These are phyloP conservation scores for Actinopyga echinites DNA, from an alignment of 53 echinoderm and acorn worm genomes.

Conservation along the genomic window DNA sequence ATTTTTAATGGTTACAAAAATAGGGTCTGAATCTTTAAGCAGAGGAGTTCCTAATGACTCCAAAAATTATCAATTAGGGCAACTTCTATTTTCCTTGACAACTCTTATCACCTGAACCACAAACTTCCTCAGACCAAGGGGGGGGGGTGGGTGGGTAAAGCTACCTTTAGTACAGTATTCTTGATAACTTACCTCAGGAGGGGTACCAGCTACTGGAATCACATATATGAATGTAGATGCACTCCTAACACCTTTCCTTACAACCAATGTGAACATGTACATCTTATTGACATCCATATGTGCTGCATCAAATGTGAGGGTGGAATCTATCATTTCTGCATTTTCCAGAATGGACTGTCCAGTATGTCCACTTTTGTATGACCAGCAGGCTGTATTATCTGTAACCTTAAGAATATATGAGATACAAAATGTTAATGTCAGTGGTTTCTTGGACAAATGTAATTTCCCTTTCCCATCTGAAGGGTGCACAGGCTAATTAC, in stretches of 20 bases:
- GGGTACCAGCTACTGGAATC: slow-evolving; percentile 62
- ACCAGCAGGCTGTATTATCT: slow-evolving; percentile 68
- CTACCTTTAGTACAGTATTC: too few species aligned
- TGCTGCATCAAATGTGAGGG: slow-evolving; percentile 53
- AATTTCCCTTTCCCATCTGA: too few species aligned
- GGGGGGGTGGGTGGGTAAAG: too few species aligned
- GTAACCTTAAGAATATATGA: slow-evolving; percentile 44
- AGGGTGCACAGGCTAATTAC: too few species aligned
- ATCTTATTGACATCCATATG: slow-evolving; percentile 68
- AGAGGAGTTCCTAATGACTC: too few species aligned
- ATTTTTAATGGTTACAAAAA: too few species aligned
- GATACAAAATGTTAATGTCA: not conserved
- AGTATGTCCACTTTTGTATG: slow-evolving; percentile 59
- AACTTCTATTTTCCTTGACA: too few species aligned
- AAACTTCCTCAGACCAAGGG: too few species aligned
- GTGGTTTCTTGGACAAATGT: too few species aligned
- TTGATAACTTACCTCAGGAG: slow-evolving; percentile 61
- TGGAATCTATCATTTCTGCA: slow-evolving; percentile 14
- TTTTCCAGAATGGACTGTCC: slow-evolving; percentile 54
- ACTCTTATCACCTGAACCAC: too few species aligned
- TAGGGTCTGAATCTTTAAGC: too few species aligned
- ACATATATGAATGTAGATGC: slow-evolving; percentile 62
- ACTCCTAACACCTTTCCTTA: slow-evolving; percentile 55
- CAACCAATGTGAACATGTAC: slow-evolving; percentile 70
- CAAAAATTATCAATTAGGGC: too few species aligned